phyloP scores from a whole-genome alignment of 2,797 vertebrate genomes.

The Lepidocolaptes lacrymiger region DNA sequence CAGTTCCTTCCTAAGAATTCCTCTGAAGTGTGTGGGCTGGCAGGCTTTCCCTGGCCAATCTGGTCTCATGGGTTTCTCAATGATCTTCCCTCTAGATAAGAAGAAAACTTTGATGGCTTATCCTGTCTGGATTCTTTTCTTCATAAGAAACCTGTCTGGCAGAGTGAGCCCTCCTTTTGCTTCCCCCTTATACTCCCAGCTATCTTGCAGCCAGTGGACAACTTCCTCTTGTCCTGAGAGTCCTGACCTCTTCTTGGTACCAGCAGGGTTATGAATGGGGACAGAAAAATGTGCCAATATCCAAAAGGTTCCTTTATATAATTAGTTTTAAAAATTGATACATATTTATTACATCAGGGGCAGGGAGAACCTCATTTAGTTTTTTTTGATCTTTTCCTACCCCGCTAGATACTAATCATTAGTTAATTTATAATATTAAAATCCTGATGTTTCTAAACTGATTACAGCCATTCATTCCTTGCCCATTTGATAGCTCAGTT shows the following conservation, averaged over 20 bases:
- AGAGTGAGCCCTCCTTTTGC: not conserved
- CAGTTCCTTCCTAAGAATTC: constrained; percentile 23
- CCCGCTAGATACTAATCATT: not conserved
- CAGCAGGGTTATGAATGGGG: rapidly evolving
- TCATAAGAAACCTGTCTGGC: not conserved
- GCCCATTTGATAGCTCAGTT: not conserved
- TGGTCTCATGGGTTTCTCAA: not conserved
- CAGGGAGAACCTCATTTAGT: not conserved
- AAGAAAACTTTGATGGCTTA: not conserved
- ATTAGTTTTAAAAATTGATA: not conserved
- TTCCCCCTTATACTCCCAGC: not conserved
- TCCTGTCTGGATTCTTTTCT: not conserved
- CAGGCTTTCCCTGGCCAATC: not conserved
- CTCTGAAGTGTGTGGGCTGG: not conserved
- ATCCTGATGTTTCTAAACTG: not conserved
- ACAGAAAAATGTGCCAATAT: not conserved
- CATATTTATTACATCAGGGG: not conserved
- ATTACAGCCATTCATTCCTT: not conserved
- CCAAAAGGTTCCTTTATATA: not conserved
- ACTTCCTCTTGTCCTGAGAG: not conserved
- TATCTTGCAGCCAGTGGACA: not conserved
- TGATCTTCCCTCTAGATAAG: not conserved
- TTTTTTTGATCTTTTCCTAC: not conserved
- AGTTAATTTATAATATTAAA: not conserved
- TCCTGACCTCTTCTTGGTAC: not conserved